A percentile compares a stretch with the other conserved stretches of the same genome.
These are phyloP conservation scores for Idaea aversata DNA, from an alignment of 2,888 invertebrate genomes.

Conservation along the genomic window DNA sequence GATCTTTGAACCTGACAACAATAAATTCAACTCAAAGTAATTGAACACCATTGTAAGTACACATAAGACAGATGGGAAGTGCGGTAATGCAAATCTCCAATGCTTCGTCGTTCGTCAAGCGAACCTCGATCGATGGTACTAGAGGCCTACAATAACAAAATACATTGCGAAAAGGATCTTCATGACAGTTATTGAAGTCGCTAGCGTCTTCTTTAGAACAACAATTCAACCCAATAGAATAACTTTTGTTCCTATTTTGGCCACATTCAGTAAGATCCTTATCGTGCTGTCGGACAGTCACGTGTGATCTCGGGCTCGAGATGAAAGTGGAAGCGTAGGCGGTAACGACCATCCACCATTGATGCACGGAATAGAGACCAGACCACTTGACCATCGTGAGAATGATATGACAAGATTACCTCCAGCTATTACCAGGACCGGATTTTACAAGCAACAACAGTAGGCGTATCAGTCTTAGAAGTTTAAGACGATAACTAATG, in stretches of 20 bases:
- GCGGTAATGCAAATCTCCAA: conserved; percentile 61
- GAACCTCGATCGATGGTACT: conserved; percentile 46
- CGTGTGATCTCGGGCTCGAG: conserved; percentile 64
- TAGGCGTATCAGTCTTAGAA: not conserved
- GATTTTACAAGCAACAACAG: not conserved
- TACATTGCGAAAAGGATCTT: conserved; percentile 12
- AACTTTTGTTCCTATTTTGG: not conserved
- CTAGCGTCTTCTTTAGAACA: not conserved
- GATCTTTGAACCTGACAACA: conserved; percentile 34
- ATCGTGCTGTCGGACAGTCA: conserved; percentile 48
- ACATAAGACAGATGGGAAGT: conserved; percentile 52
- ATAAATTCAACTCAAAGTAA: conserved; percentile 48
- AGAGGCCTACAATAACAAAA: conserved; percentile 42
- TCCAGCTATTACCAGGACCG: conserved; percentile 26
- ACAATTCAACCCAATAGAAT: not conserved
- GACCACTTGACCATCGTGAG: conserved; percentile 57
- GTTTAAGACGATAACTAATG: not conserved
- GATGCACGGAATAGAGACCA: conserved; percentile 14
- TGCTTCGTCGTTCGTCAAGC: conserved; percentile 48
- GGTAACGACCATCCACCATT: conserved; percentile 35
- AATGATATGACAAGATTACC: conserved; percentile 50
- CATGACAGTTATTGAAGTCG: conserved; percentile 43
- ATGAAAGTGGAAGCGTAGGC: conserved; percentile 75
- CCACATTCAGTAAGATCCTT: conserved; percentile 33
- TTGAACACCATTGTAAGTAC: conserved; percentile 51